Evolutionary conservation across 23 tunicate species (phyloP), one percentile per base, ranked within the genome.

Genomic region (Oikopleura albicans): DNA sequence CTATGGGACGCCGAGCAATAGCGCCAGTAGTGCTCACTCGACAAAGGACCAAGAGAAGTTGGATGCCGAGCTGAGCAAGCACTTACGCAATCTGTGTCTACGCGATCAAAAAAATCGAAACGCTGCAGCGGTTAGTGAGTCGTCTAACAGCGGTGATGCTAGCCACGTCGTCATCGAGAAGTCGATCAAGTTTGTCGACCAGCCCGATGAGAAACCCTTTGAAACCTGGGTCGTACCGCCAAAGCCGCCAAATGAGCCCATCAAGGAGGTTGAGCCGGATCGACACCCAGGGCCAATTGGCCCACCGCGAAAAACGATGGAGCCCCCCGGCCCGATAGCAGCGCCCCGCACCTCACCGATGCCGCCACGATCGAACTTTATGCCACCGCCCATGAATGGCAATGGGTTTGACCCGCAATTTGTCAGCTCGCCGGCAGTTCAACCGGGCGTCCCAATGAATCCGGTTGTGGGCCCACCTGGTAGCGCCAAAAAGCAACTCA

Each of bases 241-340:
- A 22, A 22, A 8, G 8, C 59, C 59, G 16, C 59, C 59, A 49
- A 71, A 16, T 16, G 79, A 12, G 4, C 34, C 27, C 37, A 31
- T 71, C 79, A 22, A 49, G 22, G 16, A 12, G 63, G 35, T 71
- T 29, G 35, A 71, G 34, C 34, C 4, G 4, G 4, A 16, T 34
- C 79, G 36, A 12, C 79, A 71, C 31, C 79, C 79, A 12, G 79
- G 79, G 28, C 79, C 79, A 16, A 71, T 71, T 29, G 79, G 79
- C 37, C 79, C 79, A 16, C 79, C 79, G 31, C 63, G 22, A 49
- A 22, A 49, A 8, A 22, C 22, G 12, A 49, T 49, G 12, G 16
- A 49, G 22, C 12, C 12, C 12, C 16, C 63, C 12, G 63, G 22
- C 12, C 63, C 63, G 63, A 22, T 49, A 49, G 12, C 22, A 8